phyloP scores from a whole-genome alignment of 1,140 invertebrate genomes.

The Sycophila sp. region DNA sequence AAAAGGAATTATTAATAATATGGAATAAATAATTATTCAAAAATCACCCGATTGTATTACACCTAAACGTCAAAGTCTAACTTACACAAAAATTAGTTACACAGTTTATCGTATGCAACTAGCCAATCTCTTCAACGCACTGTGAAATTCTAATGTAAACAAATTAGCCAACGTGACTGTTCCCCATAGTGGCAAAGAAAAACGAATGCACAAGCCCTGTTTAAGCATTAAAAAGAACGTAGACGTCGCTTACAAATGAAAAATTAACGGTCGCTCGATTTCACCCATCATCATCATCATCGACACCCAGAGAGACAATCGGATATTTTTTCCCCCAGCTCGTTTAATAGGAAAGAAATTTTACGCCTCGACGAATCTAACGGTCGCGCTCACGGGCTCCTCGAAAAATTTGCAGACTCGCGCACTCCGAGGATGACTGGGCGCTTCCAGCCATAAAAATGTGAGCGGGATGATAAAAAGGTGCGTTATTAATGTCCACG shows the following conservation, averaged over 20 bases:
- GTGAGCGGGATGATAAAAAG: not conserved
- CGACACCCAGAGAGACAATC: constrained; percentile 15
- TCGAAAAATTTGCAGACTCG: constrained; percentile 3
- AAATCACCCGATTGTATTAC: no score
- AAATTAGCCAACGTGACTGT: not conserved
- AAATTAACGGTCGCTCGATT: constrained; percentile 20
- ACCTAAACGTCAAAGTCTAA: no score
- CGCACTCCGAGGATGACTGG: constrained; percentile 21
- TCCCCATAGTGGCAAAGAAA: not conserved
- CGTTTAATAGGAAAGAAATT: not conserved
- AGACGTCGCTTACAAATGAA: constrained; percentile 13
- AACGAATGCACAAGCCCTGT: not conserved
- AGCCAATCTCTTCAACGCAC: no score
- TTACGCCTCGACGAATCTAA: no score
- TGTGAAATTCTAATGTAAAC: not conserved
- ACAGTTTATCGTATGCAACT: no score
- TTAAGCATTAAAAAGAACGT: not conserved
- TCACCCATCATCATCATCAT: constrained; percentile 2
- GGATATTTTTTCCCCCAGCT: not conserved
- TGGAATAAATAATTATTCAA: no score
- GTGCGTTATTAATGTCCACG: constrained; percentile 1
- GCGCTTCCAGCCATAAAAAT: not conserved
- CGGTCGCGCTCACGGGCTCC: not conserved
- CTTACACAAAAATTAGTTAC: no score
- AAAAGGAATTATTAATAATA: no score